Conservation (phyloP, 2,888 invertebrate species). For the Ectemnius lituratus region DNA sequence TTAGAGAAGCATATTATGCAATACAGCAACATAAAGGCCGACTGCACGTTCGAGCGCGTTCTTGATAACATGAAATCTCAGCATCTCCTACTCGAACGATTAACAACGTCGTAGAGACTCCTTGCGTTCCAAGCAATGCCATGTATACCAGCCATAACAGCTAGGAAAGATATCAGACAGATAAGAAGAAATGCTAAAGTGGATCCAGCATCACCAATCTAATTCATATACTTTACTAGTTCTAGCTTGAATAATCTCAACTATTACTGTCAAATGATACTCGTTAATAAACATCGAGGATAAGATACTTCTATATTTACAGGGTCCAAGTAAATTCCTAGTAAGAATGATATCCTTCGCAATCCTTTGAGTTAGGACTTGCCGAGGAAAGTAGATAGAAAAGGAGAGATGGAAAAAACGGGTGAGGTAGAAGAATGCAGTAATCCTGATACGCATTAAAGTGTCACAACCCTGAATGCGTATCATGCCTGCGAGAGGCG, state of each 20-base stretch:
- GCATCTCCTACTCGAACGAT: constrained; percentile 13
- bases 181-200: too few relatives aligned
- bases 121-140: not conserved
- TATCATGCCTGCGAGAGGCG: not conserved
- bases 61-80: constrained; percentile 16
- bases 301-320: too few relatives aligned
- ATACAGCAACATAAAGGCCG: not conserved
- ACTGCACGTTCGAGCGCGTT: constrained; percentile 6
- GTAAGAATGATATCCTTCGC: too few relatives aligned
- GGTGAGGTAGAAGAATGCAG: not conserved
- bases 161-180: too few relatives aligned
- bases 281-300: too few relatives aligned
- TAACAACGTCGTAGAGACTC: constrained; percentile 1
- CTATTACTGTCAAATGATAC: too few relatives aligned
- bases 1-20: not conserved
- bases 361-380: not conserved
- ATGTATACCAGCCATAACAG: not conserved
- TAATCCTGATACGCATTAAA: not conserved
- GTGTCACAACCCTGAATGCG: constrained; percentile 14
- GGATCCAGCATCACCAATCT: too few relatives aligned
- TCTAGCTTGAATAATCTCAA: too few relatives aligned
- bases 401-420: not conserved
- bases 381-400: not conserved
- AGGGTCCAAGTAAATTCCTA: too few relatives aligned
- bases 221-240: too few relatives aligned